Evolutionary conservation across 2,113 vertebrate genomes (phyloP).

Genomic region (Oncorhynchus clarkii): DNA sequence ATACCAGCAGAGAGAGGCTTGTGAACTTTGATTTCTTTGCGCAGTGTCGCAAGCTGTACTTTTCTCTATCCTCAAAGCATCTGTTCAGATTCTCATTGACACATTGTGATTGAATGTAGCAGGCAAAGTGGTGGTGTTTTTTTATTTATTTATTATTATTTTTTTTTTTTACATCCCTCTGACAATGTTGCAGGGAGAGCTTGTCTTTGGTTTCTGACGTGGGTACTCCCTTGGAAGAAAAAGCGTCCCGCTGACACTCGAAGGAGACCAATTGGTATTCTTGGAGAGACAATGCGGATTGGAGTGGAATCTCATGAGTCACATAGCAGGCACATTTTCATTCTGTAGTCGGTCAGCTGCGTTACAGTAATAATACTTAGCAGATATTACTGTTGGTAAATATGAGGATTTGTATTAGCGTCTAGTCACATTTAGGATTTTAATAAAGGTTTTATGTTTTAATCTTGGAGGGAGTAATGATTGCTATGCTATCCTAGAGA

Average conservation of each 20-base stretch:
- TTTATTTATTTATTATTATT: accelerated
- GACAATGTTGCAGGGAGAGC: background rate
- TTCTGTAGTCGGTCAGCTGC: background rate
- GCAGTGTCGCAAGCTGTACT: conserved; percentile 13
- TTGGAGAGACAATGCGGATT: conserved; percentile 57
- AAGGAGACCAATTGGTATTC: conserved; percentile 73
- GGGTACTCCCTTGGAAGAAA: background rate
- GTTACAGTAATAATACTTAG: too few species aligned
- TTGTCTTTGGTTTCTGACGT: background rate
- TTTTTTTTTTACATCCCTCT: background rate
- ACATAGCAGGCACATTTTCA: background rate
- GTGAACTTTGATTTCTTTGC: background rate
- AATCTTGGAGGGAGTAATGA: too few species aligned
- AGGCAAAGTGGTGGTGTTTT: background rate
- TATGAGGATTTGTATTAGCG: too few species aligned
- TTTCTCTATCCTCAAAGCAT: background rate
- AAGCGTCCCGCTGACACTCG: conserved; percentile 52
- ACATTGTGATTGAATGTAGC: background rate
- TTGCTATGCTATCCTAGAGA: too few species aligned
- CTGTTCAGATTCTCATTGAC: background rate
- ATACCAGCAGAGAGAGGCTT: conserved; percentile 29
- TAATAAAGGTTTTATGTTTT: too few species aligned
- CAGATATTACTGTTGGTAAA: too few species aligned
- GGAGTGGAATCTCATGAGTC: background rate
- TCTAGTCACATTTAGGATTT: too few species aligned